Conservation (phyloP, 1,140 invertebrate species). For the Trichonephila clavata region DNA sequence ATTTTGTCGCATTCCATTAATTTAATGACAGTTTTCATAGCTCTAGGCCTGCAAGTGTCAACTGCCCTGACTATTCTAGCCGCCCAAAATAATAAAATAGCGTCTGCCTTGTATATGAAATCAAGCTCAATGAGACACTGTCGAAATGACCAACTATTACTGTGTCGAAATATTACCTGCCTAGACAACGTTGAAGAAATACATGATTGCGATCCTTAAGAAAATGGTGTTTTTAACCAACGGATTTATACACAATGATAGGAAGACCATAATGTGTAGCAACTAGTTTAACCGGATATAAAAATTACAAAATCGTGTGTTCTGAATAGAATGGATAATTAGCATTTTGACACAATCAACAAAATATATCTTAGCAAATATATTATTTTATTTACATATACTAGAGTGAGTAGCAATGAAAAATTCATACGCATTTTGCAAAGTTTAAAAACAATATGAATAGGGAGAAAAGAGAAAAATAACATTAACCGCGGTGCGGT, state of each 20-base stretch:
- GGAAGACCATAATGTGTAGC: background rate
- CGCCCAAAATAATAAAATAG: background rate
- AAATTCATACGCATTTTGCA: too few species aligned
- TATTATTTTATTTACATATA: too few species aligned
- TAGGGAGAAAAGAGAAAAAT: too few species aligned
- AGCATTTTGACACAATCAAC: too few species aligned
- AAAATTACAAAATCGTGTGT: too few species aligned
- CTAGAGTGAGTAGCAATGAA: too few species aligned
- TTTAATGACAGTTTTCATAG: conserved; percentile 18
- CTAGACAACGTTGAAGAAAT: background rate
- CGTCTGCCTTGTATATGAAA: background rate
- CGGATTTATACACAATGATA: background rate
- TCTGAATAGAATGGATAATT: too few species aligned
- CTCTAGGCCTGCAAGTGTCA: background rate
- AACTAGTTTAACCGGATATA: too few species aligned
- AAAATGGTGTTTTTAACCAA: background rate
- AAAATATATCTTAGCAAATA: too few species aligned
- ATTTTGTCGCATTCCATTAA: conserved; percentile 27
- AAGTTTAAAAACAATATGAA: too few species aligned
- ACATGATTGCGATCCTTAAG: background rate
- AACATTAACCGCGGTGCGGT: too few species aligned
- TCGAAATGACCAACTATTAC: background rate
- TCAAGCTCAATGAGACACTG: background rate
- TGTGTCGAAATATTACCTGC: background rate
- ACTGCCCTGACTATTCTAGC: background rate